phyloP scores from a whole-genome alignment of 2,113 vertebrate species.

The Lycaon pictus region DNA sequence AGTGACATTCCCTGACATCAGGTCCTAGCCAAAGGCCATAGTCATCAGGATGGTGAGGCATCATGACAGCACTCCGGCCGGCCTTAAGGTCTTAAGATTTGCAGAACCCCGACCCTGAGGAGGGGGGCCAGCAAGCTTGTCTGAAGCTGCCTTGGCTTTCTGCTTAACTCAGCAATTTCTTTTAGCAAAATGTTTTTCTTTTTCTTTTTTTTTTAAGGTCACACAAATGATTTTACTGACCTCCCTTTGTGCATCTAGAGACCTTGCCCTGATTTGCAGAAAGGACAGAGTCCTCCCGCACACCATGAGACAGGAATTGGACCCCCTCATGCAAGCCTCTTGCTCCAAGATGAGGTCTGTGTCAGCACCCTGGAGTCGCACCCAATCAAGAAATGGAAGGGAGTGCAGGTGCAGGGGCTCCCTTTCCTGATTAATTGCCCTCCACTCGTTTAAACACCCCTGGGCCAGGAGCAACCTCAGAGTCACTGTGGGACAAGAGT shows the following conservation, averaged over 20 bases:
- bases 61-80: not conserved
- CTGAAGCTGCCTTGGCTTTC: not conserved
- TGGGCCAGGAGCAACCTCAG: not conserved
- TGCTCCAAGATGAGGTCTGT: not conserved
- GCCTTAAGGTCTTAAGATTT: no score
- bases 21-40: not conserved
- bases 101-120: not conserved
- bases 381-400: not conserved
- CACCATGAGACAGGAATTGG: not conserved
- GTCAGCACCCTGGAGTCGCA: no score
- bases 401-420: rapidly evolving
- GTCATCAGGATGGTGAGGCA: not conserved
- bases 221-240: not conserved
- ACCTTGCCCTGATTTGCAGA: not conserved
- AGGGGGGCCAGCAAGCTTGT: not conserved
- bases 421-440: not conserved
- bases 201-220: not conserved
- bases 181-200: not conserved
- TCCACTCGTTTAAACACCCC: not conserved
- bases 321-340: not conserved
- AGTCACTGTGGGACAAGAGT: not conserved
- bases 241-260: not conserved
- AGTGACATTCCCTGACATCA: not conserved
- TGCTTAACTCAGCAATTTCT: not conserved
- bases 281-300: not conserved